Conservation (phyloP, 2,113 vertebrate genomes). For the Platanista minor region DNA sequence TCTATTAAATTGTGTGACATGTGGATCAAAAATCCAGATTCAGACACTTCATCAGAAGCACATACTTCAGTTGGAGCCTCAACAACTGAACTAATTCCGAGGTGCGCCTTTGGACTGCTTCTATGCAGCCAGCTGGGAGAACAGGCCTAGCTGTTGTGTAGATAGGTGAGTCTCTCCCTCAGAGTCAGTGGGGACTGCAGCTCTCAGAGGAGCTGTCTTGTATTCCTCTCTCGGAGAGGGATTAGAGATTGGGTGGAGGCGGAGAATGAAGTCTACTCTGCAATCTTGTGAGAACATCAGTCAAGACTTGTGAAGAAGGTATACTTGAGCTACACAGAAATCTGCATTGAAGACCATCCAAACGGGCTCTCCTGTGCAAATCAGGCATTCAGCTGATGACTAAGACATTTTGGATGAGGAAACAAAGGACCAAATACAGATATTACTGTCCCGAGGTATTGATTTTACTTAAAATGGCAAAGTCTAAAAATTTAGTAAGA, state of each 20-base stretch:
- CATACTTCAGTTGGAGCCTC: neutral
- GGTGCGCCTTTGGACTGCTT: neutral
- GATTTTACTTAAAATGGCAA: slow-evolving; percentile 30
- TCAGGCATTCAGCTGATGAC: neutral
- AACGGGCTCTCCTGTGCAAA: neutral
- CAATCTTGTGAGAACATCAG: neutral
- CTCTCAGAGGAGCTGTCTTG: neutral
- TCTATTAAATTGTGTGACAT: neutral
- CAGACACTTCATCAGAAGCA: neutral
- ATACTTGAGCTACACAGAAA: neutral
- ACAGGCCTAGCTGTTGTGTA: neutral
- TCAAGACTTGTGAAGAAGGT: neutral
- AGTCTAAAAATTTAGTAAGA: slow-evolving; percentile 29
- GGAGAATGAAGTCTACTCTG: neutral
- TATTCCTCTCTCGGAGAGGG: neutral
- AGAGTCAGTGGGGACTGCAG: neutral
- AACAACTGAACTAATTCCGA: neutral
- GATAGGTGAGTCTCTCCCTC: neutral
- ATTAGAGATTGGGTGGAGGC: neutral
- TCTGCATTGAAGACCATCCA: neutral
- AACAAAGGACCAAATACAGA: neutral
- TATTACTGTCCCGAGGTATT: neutral
- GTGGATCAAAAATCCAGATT: neutral
- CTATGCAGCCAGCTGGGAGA: neutral
- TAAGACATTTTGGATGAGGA: neutral